Evolutionary conservation across 2,797 vertebrate species (phyloP).

Genomic region (Brotula barbata): DNA sequence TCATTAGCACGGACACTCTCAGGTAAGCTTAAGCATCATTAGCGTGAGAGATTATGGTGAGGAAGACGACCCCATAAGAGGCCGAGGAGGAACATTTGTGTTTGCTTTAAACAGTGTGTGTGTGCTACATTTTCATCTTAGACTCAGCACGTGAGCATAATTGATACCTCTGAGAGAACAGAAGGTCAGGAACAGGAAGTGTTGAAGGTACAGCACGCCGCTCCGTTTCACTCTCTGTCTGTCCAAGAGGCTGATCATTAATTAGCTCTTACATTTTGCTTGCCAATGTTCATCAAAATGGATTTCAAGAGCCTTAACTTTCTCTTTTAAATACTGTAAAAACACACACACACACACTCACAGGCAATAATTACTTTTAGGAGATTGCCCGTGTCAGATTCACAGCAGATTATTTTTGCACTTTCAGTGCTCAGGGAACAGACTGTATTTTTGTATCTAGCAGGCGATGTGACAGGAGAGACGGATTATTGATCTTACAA

Average conservation of each 20-base stretch:
- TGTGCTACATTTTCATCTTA: slow-evolving; percentile 6
- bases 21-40: slow-evolving; percentile 48
- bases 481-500: background rate
- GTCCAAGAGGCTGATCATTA: too few relatives aligned
- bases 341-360: too few relatives aligned
- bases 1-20: slow-evolving; percentile 44
- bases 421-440: too few relatives aligned
- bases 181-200: background rate
- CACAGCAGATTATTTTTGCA: too few relatives aligned
- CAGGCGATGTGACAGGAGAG: background rate
- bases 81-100: slow-evolving; percentile 28
- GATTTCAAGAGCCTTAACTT: background rate
- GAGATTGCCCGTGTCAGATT: too few relatives aligned
- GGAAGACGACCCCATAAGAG: slow-evolving; percentile 20
- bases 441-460: background rate
- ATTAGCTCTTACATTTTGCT: background rate
- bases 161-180: slow-evolving; percentile 8
- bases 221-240: too few relatives aligned
- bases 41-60: slow-evolving; percentile 35
- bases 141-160: background rate
- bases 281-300: background rate
- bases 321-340: background rate
- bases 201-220: background rate
- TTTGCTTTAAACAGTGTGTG: slow-evolving; percentile 10
- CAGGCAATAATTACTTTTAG: too few relatives aligned